Evolutionary conservation across 2,797 vertebrate species (phyloP), one percentile per base, ranked within the genome.

Genomic region (Ceyx erithaca): DNA sequence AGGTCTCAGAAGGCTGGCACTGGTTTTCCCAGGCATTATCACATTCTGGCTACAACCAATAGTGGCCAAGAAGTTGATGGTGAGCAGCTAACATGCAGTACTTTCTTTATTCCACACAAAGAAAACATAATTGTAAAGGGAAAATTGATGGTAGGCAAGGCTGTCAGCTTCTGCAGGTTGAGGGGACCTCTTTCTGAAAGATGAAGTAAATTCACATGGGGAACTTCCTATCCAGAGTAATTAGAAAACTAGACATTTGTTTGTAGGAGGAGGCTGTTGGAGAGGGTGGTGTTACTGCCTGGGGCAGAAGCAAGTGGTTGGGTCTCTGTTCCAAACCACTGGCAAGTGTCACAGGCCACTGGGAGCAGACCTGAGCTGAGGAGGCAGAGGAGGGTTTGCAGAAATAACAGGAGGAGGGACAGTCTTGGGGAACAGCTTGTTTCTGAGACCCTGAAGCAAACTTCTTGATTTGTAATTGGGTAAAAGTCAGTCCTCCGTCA

Each of bases 351-450:
- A 82, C 3, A 1, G 45, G 35, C 45, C 57, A 13, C 49, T 17
- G 49, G 37, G 33, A 80, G 58, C 37, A 40, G 37, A 40, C 14
- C 37, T 40, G 37, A 85, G 33, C 4, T 52, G 51, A 0, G 0
- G 43, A 78, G 46, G 51, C n/a, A 66, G 40, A 75, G 21, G 9
- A 69, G 25, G 6, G 16, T 58, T 51, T 90, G 17, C 41, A 87
- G 49, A 80, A 90, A 41, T 22, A 72, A 25, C 8, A 68, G 46
- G n/a, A 66, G 55, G 10, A 6, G 51, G 82, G 28, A 55, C 35
- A 57, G 14, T 78, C 35, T 4, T 66, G 31, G 20, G 28, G 31
- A 80, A 21, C 14, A 63, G 30, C 20, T 78, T 75, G 22, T 58
- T 69, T 72, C 66, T 69, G 69, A 78, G 55, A 62, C 33, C 35